Conservation (phyloP, 2,888 invertebrate species). For the Anthophora plumipes region DNA sequence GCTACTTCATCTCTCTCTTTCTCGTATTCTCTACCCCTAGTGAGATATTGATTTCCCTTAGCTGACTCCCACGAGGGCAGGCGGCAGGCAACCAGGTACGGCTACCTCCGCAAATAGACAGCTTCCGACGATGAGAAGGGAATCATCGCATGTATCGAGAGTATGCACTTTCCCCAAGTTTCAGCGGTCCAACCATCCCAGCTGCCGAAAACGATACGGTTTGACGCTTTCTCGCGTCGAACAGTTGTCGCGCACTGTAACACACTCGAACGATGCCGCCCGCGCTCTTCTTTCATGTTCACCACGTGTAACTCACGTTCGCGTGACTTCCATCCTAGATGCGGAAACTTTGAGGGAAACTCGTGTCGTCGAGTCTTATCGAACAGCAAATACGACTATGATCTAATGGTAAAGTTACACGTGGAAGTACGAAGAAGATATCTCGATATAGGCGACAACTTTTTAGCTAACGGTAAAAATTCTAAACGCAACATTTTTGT, state of each 20-base stretch:
- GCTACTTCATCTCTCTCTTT: slow-evolving; percentile 67
- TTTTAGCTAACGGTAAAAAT: neutral
- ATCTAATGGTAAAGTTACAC: neutral
- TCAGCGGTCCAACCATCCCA: slow-evolving; percentile 33
- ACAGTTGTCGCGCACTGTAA: slow-evolving; percentile 24
- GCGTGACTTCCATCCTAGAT: slow-evolving; percentile 29
- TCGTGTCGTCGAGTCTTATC: neutral
- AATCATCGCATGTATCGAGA: slow-evolving; percentile 60
- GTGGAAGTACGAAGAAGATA: neutral
- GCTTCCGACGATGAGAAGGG: slow-evolving; percentile 74
- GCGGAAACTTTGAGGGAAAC: slow-evolving; percentile 7
- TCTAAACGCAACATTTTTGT: neutral
- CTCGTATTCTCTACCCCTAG: slow-evolving; percentile 80
- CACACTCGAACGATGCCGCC: slow-evolving; percentile 40
- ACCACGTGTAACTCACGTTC: slow-evolving; percentile 66
- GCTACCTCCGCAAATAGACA: slow-evolving; percentile 75
- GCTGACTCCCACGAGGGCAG: slow-evolving; percentile 83
- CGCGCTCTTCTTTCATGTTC: slow-evolving; percentile 47
- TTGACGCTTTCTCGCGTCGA: slow-evolving; percentile 27
- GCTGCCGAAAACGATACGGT: slow-evolving; percentile 22
- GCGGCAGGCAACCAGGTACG: slow-evolving; percentile 76
- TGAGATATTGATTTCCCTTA: slow-evolving; percentile 84
- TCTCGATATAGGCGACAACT: neutral
- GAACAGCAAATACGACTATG: neutral
- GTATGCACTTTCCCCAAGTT: slow-evolving; percentile 56